Evolutionary conservation across 2,113 vertebrate genomes (phyloP).

Genomic region (Furnarius figulus): DNA sequence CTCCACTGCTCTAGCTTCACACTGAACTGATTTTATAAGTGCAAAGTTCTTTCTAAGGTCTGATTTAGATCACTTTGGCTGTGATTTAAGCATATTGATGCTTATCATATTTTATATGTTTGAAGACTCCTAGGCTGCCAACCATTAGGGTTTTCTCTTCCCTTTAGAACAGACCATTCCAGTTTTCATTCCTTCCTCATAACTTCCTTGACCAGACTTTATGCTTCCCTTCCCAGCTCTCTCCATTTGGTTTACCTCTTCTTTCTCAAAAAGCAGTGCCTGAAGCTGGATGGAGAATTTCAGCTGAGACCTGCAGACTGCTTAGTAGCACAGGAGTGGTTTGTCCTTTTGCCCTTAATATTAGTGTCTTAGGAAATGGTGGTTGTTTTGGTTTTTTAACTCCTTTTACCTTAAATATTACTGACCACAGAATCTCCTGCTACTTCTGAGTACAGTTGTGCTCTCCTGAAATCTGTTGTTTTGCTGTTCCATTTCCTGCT

Average conservation of each 20-base stretch:
- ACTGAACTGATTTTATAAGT: neutral
- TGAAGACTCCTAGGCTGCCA: neutral
- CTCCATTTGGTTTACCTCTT: neutral
- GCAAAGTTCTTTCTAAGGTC: neutral
- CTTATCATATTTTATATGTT: neutral
- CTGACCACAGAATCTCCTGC: neutral
- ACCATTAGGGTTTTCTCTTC: neutral
- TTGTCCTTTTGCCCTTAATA: neutral
- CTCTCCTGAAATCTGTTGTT: neutral
- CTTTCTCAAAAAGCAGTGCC: neutral
- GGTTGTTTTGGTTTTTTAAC: neutral
- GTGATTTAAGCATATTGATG: neutral
- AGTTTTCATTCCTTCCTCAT: neutral
- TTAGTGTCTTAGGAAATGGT: neutral
- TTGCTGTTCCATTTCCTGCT: neutral
- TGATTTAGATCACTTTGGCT: neutral
- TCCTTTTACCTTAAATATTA: neutral
- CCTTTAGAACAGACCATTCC: neutral
- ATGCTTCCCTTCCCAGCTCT: neutral
- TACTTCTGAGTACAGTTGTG: neutral
- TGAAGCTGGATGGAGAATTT: neutral
- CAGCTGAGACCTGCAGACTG: neutral
- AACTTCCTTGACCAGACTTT: neutral
- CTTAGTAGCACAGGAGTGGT: neutral
- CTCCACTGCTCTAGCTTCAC: neutral